Percentiles rank a stretch among this genome's conserved stretches.
phyloP scores from a whole-genome alignment of 1,140 invertebrate genomes.

The Chrysopa pallens region DNA sequence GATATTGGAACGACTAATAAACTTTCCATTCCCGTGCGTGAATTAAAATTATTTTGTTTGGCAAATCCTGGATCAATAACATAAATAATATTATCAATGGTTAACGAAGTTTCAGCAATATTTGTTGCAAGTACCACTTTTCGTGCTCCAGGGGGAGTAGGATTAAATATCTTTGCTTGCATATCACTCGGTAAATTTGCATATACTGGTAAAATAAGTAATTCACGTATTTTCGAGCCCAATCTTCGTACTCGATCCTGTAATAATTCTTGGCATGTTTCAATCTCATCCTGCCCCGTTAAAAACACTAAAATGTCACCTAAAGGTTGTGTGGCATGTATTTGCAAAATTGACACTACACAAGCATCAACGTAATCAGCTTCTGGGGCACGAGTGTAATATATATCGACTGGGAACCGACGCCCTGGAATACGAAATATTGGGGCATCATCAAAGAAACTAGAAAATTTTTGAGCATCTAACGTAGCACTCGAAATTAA shows the following conservation, averaged over 20 bases:
- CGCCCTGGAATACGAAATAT: conserved; percentile 92
- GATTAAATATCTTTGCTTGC: conserved; percentile 96
- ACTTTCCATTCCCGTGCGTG: conserved; percentile 94
- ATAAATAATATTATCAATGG: conserved; percentile 98
- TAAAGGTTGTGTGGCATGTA: conserved; percentile 87
- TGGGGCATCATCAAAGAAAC: conserved; percentile 96
- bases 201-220: conserved; percentile 92
- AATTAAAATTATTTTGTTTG: conserved; percentile 99
- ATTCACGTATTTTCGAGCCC: conserved; percentile 82
- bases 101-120: conserved; percentile 97
- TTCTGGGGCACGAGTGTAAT: conserved; percentile 97
- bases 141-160: conserved; percentile 83
- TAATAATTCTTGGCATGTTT: conserved; percentile 86
- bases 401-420: conserved; percentile 84
- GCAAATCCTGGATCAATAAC: conserved; percentile 99
- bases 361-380: conserved; percentile 96
- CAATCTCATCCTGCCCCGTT: conserved; percentile 93
- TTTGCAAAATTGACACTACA: conserved; percentile 92
- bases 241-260: conserved; percentile 76
- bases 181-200: conserved; percentile 96
- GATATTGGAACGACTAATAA: conserved; percentile 96
- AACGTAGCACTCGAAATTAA: conserved; percentile 95
- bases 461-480: conserved; percentile 95
- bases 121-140: conserved; percentile 97
- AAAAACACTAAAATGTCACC: conserved; percentile 96